Evolutionary conservation across 2,797 vertebrate genomes (phyloP).

Genomic region (Eulemur albifrons): DNA sequence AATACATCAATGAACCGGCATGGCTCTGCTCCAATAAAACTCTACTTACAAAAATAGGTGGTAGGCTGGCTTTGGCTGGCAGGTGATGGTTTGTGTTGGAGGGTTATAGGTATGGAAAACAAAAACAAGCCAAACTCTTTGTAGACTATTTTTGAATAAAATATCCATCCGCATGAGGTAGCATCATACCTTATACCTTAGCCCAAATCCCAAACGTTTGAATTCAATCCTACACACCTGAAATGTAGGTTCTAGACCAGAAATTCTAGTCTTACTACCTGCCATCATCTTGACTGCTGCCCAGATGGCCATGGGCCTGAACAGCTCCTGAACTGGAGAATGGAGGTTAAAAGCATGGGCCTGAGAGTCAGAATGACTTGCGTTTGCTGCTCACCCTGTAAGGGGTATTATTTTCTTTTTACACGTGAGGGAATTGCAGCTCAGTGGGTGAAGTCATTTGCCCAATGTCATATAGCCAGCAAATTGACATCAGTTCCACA

Average conservation of each 20-base stretch:
- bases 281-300: neutral
- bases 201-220: neutral
- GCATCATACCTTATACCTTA: neutral
- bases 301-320: neutral
- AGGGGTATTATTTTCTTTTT: slow-evolving; percentile 7
- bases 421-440: neutral
- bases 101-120: neutral
- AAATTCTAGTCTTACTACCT: neutral
- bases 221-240: neutral
- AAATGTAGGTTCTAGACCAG: neutral
- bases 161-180: neutral
- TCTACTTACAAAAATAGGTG: neutral
- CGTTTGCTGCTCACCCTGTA: neutral
- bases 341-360: slow-evolving; percentile 9
- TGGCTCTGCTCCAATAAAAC: neutral
- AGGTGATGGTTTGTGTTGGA: neutral
- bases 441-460: neutral
- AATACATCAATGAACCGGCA: neutral
- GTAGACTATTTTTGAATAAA: neutral
- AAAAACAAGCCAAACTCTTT: neutral
- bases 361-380: neutral
- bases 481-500: slow-evolving; percentile 10
- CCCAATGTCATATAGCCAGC: neutral
- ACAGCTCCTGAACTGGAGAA: neutral
- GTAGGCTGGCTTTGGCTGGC: neutral